A percentile compares a stretch with the other conserved stretches of the same genome.
Conservation (phyloP, 1,140 invertebrate species). For the Rhopalosiphum maidis region DNA sequence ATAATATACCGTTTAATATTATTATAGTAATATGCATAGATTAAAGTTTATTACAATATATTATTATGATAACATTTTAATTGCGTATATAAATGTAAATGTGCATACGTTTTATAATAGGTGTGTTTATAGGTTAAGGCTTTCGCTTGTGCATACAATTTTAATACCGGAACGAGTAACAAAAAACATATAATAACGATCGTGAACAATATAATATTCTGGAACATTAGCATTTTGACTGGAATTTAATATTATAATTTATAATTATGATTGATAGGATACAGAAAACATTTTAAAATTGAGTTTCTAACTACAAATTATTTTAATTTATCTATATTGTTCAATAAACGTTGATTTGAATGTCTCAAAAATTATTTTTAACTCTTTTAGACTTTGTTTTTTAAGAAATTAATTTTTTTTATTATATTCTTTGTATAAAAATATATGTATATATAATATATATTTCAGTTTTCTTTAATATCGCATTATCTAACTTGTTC, state of each 20-base stretch:
- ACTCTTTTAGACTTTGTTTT: too few species aligned
- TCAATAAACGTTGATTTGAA: background rate
- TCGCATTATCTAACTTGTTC: background rate
- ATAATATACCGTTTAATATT: constrained; percentile 1
- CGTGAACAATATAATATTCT: background rate
- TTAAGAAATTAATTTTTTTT: too few species aligned
- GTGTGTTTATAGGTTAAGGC: background rate
- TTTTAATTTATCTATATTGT: background rate
- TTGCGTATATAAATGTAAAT: background rate
- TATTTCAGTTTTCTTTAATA: background rate
- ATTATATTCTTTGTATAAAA: too few species aligned
- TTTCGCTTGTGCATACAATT: background rate
- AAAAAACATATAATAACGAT: background rate
- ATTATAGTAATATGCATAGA: background rate
- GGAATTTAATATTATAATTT: background rate
- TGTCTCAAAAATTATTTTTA: background rate
- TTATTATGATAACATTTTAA: constrained; percentile 9
- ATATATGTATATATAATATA: too few species aligned
- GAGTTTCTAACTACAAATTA: background rate
- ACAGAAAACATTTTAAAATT: background rate
- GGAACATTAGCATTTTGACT: background rate
- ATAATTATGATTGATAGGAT: background rate
- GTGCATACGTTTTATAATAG: background rate
- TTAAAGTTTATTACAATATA: constrained; percentile 8
- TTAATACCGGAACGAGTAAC: background rate